These are phyloP conservation scores for Limulus polyphemus DNA, from an alignment of 2,888 invertebrate species.

Conservation along the genomic window DNA sequence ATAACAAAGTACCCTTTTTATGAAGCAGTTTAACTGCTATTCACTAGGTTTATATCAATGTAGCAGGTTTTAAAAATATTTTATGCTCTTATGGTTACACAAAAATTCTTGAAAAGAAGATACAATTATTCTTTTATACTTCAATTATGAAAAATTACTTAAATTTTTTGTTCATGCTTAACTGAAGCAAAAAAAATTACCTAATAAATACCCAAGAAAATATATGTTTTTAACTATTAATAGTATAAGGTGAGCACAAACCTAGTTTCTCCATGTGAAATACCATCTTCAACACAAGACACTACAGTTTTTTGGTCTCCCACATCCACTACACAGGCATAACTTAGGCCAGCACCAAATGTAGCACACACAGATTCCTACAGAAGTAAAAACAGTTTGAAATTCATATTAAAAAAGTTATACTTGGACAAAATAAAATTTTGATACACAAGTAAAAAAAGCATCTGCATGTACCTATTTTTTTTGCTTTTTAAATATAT, in stretches of 20 bases:
- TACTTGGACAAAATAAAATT: neutral
- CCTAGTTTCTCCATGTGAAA: conserved; percentile 68
- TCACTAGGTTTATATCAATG: too few relatives aligned
- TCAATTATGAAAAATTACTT: too few relatives aligned
- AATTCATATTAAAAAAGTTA: neutral
- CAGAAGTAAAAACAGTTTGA: conserved; percentile 23
- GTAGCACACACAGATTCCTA: conserved; percentile 73
- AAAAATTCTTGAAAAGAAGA: too few relatives aligned
- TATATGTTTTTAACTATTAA: neutral
- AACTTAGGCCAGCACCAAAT: conserved; percentile 67
- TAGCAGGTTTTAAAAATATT: too few relatives aligned
- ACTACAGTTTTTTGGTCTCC: conserved; percentile 92
- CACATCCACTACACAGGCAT: conserved; percentile 87
- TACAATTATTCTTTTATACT: too few relatives aligned
- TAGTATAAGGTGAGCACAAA: conserved; percentile 2
- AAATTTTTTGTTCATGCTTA: too few relatives aligned
- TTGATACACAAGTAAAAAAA: too few relatives aligned
- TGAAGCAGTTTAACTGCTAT: too few relatives aligned
- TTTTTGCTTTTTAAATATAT: too few relatives aligned
- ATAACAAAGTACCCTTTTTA: neutral
- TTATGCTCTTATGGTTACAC: too few relatives aligned
- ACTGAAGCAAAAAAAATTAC: too few relatives aligned
- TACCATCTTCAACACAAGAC: conserved; percentile 91
- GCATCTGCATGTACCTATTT: neutral
- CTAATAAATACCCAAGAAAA: too few relatives aligned